A percentile compares a stretch with the other conserved stretches of the same genome.
These are phyloP conservation scores for Sander vitreus DNA, from an alignment of 2,113 vertebrate genomes.

Conservation along the genomic window DNA sequence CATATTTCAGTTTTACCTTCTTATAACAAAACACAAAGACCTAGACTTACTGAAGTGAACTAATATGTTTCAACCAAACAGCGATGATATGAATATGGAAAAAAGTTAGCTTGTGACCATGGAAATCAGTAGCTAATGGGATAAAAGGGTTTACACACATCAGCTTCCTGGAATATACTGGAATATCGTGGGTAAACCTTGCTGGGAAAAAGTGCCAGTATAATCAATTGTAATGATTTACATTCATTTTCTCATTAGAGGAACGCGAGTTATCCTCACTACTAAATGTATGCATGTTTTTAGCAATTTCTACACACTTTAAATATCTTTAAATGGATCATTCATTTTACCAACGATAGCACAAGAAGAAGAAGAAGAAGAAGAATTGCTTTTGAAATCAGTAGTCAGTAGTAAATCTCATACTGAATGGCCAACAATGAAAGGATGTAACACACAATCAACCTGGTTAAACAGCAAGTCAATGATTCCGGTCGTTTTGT, in stretches of 20 bases:
- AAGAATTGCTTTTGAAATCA: slow-evolving; percentile 19
- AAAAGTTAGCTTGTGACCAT: slow-evolving; percentile 13
- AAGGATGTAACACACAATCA: slow-evolving; percentile 25
- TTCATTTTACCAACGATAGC: slow-evolving; percentile 15
- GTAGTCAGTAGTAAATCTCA: slow-evolving; percentile 37
- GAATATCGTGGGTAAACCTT: slow-evolving; percentile 1
- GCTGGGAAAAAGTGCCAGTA: slow-evolving; percentile 17
- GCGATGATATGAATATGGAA: neutral
- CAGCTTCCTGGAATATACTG: slow-evolving; percentile 18
- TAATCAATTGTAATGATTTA: slow-evolving; percentile 30
- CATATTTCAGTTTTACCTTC: neutral
- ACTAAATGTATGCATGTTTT: neutral
- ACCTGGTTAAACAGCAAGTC: slow-evolving; percentile 66
- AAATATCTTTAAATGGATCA: slow-evolving; percentile 37
- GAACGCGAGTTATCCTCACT: neutral
- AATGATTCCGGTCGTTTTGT: slow-evolving; percentile 54
- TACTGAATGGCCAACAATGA: slow-evolving; percentile 32
- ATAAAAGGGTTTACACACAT: slow-evolving; percentile 22
- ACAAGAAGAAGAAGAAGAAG: neutral
- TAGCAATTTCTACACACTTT: slow-evolving; percentile 6
- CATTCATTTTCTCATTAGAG: slow-evolving; percentile 7
- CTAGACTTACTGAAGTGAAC: neutral
- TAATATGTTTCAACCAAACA: neutral
- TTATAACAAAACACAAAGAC: neutral
- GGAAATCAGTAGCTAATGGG: slow-evolving; percentile 42